Base-by-base conservation (phyloP, 2,113 vertebrate species). In the Platycercus adscitus region DNA sequence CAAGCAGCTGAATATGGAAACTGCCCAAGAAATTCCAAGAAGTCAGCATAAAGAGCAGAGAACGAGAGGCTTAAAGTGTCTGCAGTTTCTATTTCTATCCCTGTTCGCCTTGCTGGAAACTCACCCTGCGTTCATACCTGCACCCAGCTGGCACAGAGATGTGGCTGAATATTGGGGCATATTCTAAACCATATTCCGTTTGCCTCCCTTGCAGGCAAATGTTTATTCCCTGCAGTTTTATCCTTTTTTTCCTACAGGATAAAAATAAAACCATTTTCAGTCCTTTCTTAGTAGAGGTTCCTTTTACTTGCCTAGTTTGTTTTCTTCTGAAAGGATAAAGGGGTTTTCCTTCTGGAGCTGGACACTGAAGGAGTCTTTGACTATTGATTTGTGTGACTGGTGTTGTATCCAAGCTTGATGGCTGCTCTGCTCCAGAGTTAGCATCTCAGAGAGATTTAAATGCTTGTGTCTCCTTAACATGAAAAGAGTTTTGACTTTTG, bases 391-490 rank as follows among this genome's bases (percentile, higher is more conserved):
- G 24, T 9, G 18, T 92, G 33, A 3, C 35, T 88, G 58, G 12
- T 81, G 35, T 81, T 75, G 14, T 4, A 11, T 11, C 37, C 68
- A 70, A n/a, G 66, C 23, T 46, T 0, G 0, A 4, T 41, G 35
- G 10, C 44, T 83, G 25, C 68, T 52, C 13, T 26, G 29, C 7
- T 55, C 18, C 41, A 19, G 6, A 26, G 64, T 46, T 37, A 71
- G 31, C 14, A 13, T 31, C 5, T 52, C 24, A 17, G 21, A 68
- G 11, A 82, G 58, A 3, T 70, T 82, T 76, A 14, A 41, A 31
- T 65, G 10, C 72, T 79, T 53, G 3, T n/a, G 10, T 81, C 39
- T 65, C 49, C n/a, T 85, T 61, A 37, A n/a, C 13, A 26, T 70
- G 17, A 53, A 53, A 44, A 56, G 70, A 70, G 19, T 52, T 58